phyloP scores from a whole-genome alignment of 2,113 vertebrate species.

The Pelodiscus sinensis region DNA sequence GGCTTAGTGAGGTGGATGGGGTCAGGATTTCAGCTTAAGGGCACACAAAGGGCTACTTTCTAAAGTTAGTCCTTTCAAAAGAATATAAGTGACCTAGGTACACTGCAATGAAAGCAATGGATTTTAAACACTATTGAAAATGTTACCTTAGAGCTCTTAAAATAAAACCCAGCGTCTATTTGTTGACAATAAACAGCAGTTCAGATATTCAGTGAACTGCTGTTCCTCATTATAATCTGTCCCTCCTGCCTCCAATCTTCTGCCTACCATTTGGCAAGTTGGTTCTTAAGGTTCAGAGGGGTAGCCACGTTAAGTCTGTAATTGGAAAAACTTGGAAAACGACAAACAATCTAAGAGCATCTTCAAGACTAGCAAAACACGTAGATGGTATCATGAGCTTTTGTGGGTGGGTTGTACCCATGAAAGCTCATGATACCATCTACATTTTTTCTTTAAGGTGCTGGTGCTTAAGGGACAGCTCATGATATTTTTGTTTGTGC shows the following conservation, averaged over 20 bases:
- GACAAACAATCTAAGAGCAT: no score
- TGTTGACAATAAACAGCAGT: slow-evolving; percentile 39
- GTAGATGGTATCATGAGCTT: no score
- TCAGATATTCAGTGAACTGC: slow-evolving; percentile 24
- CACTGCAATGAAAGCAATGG: neutral
- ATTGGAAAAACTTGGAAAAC: no score
- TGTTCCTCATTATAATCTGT: neutral
- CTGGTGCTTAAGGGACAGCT: neutral
- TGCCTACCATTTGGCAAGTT: neutral
- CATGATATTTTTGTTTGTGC: neutral
- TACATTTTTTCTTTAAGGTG: no score
- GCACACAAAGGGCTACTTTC: neutral
- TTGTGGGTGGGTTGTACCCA: no score
- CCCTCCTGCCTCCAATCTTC: neutral
- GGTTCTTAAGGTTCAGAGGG: neutral
- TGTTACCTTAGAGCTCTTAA: neutral
- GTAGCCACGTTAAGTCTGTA: no score
- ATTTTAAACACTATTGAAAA: neutral
- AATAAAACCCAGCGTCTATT: neutral
- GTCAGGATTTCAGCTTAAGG: neutral
- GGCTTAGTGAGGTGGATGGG: neutral
- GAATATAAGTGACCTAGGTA: neutral
- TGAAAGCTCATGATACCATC: no score
- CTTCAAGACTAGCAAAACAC: no score
- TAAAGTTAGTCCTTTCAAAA: neutral